Base-by-base conservation (phyloP, 1,140 invertebrate genomes). In the Hylaeus volcanicus region DNA sequence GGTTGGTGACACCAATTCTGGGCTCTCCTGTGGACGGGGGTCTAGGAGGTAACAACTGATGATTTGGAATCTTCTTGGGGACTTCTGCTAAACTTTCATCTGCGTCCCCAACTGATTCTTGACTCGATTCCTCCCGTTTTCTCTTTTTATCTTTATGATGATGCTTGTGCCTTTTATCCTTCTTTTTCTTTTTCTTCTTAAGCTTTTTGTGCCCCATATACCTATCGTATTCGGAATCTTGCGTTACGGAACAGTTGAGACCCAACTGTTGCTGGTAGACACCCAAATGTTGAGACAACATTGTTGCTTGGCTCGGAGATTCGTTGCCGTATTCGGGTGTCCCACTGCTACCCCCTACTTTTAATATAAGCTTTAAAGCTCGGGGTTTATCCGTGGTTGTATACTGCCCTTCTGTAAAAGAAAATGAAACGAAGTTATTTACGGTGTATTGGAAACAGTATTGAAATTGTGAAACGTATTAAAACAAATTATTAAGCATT, bases 101-200 rank as follows among this genome's bases (percentile, higher is more conserved):
- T 37, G 92, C 94, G 76, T 94, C 92, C 8, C 90, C 91, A 37
- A 92, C 89, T 0, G 91, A 93, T 60, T 93, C 93, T 80, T 94
- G 93, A 84, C 93, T 94, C 0, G 93, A 94, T 60, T 95, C 95
- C 66, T 95, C 95, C 45, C 94, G 89, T 74, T 93, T 92, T n/a
- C 94, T 88, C 81, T 95, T 96, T 81, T 94, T 94, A 68, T 95
- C 94, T 87, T 97, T 96, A 86, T 96, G 96, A 89, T 96, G 96
- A 91, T 97, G 96, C 72, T 96, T 96, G 80, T 96, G 95, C 61
- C 95, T 94, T 83, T 96, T 96, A 74, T 96, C 95, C 88, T 96
- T 96, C 89, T 96, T 96, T 90, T 96, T 97, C 84, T 96, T 96
- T 88, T 97, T 97, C 90, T 96, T 96, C 88, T 96, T 97, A 0